These are phyloP conservation scores for Furcula furcula DNA, from an alignment of 2,888 invertebrate species.

Conservation along the genomic window DNA sequence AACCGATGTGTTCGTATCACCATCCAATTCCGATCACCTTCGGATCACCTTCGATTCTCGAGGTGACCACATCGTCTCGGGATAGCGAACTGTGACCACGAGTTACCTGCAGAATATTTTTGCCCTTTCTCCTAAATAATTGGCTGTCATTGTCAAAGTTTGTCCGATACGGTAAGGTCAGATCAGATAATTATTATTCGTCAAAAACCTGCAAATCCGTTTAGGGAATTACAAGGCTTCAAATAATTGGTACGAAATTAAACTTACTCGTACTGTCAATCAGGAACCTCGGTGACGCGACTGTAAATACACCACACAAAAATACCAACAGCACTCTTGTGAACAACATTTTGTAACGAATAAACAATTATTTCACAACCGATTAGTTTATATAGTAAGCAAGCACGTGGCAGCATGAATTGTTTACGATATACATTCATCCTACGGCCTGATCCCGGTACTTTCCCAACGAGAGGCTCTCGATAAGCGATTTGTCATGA, in stretches of 20 bases:
- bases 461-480: constrained; percentile 17
- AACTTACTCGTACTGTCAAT: constrained; percentile 16
- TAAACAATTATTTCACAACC: not conserved
- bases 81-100: too few species aligned
- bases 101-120: too few species aligned
- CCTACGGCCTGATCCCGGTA: constrained; percentile 10
- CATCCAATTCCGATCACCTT: too few species aligned
- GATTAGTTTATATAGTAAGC: constrained; percentile 7
- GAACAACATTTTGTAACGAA: constrained; percentile 15
- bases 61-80: too few species aligned
- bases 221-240: too few species aligned
- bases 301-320: constrained; percentile 6
- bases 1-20: too few species aligned
- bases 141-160: too few species aligned
- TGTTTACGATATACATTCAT: constrained; percentile 12
- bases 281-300: constrained; percentile 10
- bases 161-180: too few species aligned
- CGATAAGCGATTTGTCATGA: constrained; percentile 12
- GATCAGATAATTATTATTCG: too few species aligned
- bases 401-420: constrained; percentile 6
- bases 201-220: too few species aligned
- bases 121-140: too few species aligned
- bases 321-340: constrained; percentile 5
- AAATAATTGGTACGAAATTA: not conserved
- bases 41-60: too few species aligned